These are phyloP conservation scores for Cryptoprocta ferox DNA, from an alignment of 2,797 vertebrate species.

Conservation along the genomic window DNA sequence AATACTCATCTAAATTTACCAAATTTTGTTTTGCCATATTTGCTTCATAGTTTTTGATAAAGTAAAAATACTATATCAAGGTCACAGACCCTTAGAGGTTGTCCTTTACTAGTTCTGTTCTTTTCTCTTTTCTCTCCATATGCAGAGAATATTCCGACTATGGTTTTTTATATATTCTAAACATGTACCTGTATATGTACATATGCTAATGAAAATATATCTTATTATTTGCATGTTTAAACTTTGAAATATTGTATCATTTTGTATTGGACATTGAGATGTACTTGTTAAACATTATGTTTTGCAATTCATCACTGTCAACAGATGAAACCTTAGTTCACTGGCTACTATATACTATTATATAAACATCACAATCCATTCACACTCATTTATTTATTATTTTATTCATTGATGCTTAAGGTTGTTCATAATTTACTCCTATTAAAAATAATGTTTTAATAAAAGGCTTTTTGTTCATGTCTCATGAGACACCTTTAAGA, in stretches of 20 bases:
- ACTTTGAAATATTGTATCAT: background rate
- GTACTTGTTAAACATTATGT: background rate
- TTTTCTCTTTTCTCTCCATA: background rate
- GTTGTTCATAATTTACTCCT: background rate
- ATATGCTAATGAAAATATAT: background rate
- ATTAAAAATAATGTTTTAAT: background rate
- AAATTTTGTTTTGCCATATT: background rate
- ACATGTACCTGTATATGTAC: background rate
- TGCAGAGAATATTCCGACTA: background rate
- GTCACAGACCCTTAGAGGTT: background rate
- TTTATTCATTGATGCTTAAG: background rate
- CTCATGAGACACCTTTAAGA: background rate
- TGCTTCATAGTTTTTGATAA: background rate
- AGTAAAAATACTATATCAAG: background rate
- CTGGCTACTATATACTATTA: background rate
- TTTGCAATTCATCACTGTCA: background rate
- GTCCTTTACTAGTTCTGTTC: background rate
- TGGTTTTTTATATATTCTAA: background rate
- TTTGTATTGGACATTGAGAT: background rate
- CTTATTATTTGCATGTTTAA: background rate
- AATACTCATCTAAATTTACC: background rate
- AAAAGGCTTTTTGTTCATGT: background rate
- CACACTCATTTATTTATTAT: background rate
- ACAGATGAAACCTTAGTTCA: background rate
- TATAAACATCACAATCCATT: background rate